Base-by-base conservation (phyloP, 2,797 vertebrate genomes). In the Lagocephalus sceleratus region DNA sequence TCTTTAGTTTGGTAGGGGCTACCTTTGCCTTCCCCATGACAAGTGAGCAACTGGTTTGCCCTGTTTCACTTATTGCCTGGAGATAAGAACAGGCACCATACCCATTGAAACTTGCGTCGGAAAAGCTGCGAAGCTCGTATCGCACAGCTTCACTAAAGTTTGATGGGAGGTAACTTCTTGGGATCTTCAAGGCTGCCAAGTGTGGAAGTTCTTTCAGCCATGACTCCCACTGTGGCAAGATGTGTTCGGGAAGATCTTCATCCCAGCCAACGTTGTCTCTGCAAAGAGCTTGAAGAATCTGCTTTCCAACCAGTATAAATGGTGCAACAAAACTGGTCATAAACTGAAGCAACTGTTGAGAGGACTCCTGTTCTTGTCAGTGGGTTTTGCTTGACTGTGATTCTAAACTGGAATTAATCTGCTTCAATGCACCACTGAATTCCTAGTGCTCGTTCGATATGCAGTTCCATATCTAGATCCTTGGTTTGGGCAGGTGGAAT, bases 71-170 rank as follows among this genome's bases (percentile, higher is more conserved):
- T 4, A 48, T 8, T 10, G 55, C 47, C 50, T 29, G 0, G 3
- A 51, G 38, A n/a, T 78, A 73, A 0, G 60, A 62, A 5, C 68
- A 76, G 47, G 47, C 62, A 42, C 60, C 60, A 23, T 67, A 67
- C 17, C 62, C 60, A 20, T 2, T 57, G 9, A 43, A 7, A 40
- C 68, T 72, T 48, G 58, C 63, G 20, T 78, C 72, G 0, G 54
- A 64, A 20, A 80, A 76, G n/a, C 51, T 60, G 38, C 66, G 49
- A 3, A 67, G 53, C 12, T 76, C 45, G 1, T 64, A 54, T 0
- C 5, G 15, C 2, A 6, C 2, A 3, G 60, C 42, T 1, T 62
- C 2, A 0, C 2, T 45, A 29, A 66, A 57, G 49, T 2, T 43
- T 26, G 16, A 8, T 53, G 51, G 43, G 4, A 21, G 0, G 14